A percentile compares a stretch with the other conserved stretches of the same genome.
These are phyloP conservation scores for Chrysolina americana DNA, from an alignment of 2,888 invertebrate genomes.

Conservation along the genomic window DNA sequence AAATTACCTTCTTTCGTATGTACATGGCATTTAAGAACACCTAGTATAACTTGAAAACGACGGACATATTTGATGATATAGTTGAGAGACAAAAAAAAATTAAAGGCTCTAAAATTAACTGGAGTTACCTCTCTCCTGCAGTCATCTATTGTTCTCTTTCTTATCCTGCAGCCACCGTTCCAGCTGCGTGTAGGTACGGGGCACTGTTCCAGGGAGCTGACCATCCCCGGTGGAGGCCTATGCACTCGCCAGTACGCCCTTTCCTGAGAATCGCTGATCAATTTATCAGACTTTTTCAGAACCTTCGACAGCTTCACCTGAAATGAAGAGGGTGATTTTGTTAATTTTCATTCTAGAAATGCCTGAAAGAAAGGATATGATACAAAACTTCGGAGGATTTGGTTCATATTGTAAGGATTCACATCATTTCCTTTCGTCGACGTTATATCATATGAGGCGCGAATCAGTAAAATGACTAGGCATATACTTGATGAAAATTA, in stretches of 20 bases:
- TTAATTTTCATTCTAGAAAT: too few species aligned
- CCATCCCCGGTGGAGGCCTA: constrained; percentile 91
- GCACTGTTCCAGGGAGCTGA: constrained; percentile 88
- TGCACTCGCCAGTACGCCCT: constrained; percentile 98
- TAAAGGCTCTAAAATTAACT: background rate
- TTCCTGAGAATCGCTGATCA: constrained; percentile 96
- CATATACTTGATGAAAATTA: too few species aligned
- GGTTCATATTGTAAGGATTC: too few species aligned
- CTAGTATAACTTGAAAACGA: too few species aligned
- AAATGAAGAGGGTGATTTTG: background rate
- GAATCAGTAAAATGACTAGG: too few species aligned
- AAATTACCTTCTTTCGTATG: too few species aligned
- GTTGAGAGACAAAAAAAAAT: background rate
- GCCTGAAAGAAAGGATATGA: too few species aligned
- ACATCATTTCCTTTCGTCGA: too few species aligned
- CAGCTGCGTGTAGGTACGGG: constrained; percentile 85
- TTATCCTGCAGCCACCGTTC: constrained; percentile 77
- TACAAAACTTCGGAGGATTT: too few species aligned
- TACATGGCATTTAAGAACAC: too few species aligned
- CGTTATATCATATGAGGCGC: too few species aligned
- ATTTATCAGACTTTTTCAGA: constrained; percentile 95
- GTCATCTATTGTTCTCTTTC: constrained; percentile 84
- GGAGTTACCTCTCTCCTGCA: constrained; percentile 82
- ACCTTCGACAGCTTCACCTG: constrained; percentile 92
- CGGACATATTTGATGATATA: too few species aligned